These are phyloP conservation scores for Luidia sarsii DNA, from an alignment of 53 echinoderm and acorn worm genomes.

Conservation along the genomic window DNA sequence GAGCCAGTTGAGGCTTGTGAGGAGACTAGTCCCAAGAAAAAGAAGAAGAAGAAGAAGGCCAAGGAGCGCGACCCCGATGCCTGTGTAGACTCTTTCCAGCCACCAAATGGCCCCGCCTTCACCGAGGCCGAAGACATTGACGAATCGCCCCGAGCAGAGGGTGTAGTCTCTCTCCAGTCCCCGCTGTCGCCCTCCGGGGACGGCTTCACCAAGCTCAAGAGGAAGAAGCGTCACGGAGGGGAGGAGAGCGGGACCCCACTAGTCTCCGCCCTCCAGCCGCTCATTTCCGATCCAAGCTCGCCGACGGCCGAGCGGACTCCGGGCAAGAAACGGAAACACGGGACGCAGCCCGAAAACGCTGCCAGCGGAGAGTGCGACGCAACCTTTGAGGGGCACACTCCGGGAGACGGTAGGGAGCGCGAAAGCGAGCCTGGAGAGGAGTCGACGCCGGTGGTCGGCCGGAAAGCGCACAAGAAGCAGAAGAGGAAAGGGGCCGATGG, in stretches of 20 bases:
- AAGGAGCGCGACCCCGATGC: background rate
- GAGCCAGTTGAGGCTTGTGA: background rate
- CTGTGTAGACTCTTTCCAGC: background rate
- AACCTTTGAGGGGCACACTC: too few species aligned
- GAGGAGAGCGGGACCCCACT: background rate
- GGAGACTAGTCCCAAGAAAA: conserved; percentile 32
- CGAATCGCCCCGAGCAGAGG: background rate
- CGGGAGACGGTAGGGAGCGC: too few species aligned
- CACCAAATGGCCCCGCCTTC: background rate
- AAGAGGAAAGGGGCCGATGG: conserved; percentile 8
- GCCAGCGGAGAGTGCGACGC: background rate
- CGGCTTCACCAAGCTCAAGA: conserved; percentile 32
- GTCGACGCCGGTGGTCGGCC: background rate
- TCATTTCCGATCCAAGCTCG: too few species aligned
- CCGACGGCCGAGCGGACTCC: too few species aligned
- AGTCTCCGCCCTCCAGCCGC: background rate
- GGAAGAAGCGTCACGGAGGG: conserved; percentile 9
- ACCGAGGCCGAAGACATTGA: background rate
- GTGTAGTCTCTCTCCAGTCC: background rate
- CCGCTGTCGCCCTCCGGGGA: background rate
- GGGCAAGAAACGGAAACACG: conserved; percentile 8
- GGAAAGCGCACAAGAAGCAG: conserved; percentile 28
- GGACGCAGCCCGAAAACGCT: background rate
- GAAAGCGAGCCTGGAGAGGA: background rate
- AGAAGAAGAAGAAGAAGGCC: conserved; percentile 12